Conservation (phyloP, 2,113 vertebrate species). For the Passer montanus region DNA sequence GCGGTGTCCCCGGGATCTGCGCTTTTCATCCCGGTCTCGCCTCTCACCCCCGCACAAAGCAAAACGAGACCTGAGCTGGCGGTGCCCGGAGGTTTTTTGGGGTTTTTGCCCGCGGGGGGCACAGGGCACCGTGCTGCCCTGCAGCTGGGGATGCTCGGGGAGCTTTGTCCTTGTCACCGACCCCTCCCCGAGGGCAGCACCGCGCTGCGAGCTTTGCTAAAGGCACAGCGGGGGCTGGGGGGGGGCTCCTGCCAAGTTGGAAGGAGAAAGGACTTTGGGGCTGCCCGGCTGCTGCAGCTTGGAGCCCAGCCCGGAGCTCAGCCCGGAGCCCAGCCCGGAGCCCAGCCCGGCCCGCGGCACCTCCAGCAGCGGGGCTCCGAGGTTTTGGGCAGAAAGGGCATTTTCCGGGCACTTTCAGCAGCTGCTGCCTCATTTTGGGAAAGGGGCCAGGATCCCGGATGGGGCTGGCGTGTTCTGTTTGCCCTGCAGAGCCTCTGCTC, state of each 20-base stretch:
- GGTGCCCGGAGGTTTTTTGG: neutral
- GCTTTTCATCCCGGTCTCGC: neutral
- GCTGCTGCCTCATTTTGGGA: neutral
- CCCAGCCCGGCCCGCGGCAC: neutral
- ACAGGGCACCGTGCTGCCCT: neutral
- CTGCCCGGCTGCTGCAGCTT: neutral
- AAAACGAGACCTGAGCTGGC: neutral
- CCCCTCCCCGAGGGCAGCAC: neutral
- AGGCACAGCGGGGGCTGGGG: neutral
- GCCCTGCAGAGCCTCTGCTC: neutral
- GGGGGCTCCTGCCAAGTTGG: neutral
- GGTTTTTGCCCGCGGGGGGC: neutral
- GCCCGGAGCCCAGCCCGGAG: too few species aligned
- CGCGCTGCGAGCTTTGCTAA: neutral
- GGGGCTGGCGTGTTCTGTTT: rapidly evolving
- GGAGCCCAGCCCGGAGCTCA: neutral
- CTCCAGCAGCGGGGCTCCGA: rapidly evolving
- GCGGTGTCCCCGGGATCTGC: neutral
- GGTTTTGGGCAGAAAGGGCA: rapidly evolving
- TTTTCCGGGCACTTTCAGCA: neutral
- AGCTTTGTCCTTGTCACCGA: slow-evolving; percentile 34
- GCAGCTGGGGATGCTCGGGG: neutral
- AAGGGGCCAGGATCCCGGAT: rapidly evolving
- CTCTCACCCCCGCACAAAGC: neutral
- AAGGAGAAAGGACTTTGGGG: neutral